These are phyloP conservation scores for Drosophila subpulchrella DNA, from an alignment of 1,140 invertebrate species.

Conservation along the genomic window DNA sequence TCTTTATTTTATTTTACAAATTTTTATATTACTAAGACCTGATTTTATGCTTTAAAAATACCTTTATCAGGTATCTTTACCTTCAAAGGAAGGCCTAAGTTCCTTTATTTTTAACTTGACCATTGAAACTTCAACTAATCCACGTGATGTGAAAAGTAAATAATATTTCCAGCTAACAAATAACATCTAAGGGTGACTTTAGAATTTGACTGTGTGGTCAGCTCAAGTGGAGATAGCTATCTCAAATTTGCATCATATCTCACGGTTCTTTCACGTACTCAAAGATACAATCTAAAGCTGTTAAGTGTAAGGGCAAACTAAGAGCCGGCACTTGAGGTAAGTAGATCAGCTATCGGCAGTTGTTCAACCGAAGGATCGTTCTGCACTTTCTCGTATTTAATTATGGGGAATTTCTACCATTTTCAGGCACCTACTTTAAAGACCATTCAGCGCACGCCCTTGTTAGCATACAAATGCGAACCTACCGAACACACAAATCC, in stretches of 20 bases:
- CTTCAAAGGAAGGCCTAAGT: no score
- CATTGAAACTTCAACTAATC: neutral
- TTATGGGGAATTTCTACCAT: conserved; percentile 44
- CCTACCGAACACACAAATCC: conserved; percentile 12
- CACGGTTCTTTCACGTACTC: conserved; percentile 12
- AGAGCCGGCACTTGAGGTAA: conserved; percentile 42
- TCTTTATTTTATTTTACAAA: no score
- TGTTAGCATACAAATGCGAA: conserved; percentile 64
- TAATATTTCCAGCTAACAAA: neutral
- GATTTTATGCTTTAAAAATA: neutral
- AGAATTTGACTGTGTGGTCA: conserved; percentile 31
- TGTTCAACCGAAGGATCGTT: conserved; percentile 21
- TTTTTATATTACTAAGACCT: neutral
- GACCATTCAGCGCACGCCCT: conserved; percentile 52
- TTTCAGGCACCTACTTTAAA: conserved; percentile 50
- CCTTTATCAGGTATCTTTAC: no score
- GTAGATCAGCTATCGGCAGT: conserved; percentile 29
- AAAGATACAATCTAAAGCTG: conserved; percentile 24
- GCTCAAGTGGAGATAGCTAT: conserved; percentile 13
- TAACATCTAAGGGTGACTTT: neutral
- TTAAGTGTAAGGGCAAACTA: conserved; percentile 23
- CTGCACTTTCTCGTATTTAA: conserved; percentile 33
- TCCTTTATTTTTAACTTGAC: neutral
- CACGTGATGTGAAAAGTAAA: neutral
- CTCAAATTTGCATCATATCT: conserved; percentile 47